Percentiles rank a stretch among this genome's conserved stretches.
Conservation (phyloP, 92 coral and sea anemone genomes). For the Hydrozoanthus gracilis region DNA sequence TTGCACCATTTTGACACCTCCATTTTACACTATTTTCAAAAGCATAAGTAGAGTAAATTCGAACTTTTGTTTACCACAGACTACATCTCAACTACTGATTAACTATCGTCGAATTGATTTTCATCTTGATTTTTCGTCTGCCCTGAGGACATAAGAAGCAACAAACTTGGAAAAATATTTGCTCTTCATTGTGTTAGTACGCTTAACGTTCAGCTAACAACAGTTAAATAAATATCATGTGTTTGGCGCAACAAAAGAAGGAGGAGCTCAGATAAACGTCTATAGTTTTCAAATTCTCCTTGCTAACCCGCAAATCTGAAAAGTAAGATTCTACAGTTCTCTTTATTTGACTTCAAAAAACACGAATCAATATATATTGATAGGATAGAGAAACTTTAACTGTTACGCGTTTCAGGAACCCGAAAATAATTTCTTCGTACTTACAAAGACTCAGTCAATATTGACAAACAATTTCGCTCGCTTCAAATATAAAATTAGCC, state of each 20-base stretch:
- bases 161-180: conserved; percentile 29
- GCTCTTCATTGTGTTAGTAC: conserved; percentile 25
- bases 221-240: conserved; percentile 50
- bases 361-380: not conserved
- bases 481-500: not conserved
- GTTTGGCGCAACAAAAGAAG: conserved; percentile 51
- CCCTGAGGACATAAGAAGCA: conserved; percentile 4
- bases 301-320: conserved; percentile 33
- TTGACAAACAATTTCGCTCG: conserved; percentile 33
- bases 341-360: conserved; percentile 7
- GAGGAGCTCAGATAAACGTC: conserved; percentile 70
- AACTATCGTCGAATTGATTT: conserved; percentile 49
- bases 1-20: conserved; percentile 90
- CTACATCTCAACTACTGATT: conserved; percentile 48
- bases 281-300: conserved; percentile 42
- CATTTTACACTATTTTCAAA: conserved; percentile 82
- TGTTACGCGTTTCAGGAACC: not conserved
- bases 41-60: conserved; percentile 81
- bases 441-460: conserved; percentile 24
- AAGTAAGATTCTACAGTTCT: conserved; percentile 35
- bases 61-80: conserved; percentile 77
- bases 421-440: conserved; percentile 17
- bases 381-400: conserved; percentile 7
- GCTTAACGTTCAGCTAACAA: conserved; percentile 28
- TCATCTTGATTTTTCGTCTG: conserved; percentile 35